Percentiles rank a stretch among this genome's conserved stretches.
These are phyloP conservation scores for Spilosoma lubricipeda DNA, from an alignment of 2,888 invertebrate genomes.

Conservation along the genomic window DNA sequence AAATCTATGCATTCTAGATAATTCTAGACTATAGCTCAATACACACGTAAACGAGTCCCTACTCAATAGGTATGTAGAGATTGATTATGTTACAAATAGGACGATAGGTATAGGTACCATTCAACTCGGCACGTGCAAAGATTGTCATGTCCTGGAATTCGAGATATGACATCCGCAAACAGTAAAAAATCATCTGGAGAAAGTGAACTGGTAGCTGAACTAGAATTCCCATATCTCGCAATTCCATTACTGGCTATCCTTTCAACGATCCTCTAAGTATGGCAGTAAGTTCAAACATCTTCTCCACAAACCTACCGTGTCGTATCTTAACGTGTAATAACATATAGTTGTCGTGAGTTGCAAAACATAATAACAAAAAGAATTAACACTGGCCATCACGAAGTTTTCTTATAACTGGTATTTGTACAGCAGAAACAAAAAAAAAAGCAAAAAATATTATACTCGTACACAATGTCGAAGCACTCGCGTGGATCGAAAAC, in stretches of 20 bases:
- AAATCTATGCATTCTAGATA: background rate
- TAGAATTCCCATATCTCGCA: background rate
- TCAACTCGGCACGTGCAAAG: too few species aligned
- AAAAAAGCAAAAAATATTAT: constrained; percentile 11
- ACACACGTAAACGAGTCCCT: background rate
- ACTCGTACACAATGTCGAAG: constrained; percentile 36
- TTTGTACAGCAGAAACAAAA: constrained; percentile 17
- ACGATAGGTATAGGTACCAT: background rate
- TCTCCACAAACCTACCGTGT: background rate
- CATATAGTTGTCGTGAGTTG: background rate
- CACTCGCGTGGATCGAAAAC: constrained; percentile 44
- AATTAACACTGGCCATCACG: constrained; percentile 25
- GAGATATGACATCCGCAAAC: too few species aligned
- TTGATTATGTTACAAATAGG: background rate
- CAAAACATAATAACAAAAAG: constrained; percentile 26
- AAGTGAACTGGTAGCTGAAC: background rate
- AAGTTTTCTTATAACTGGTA: constrained; percentile 27
- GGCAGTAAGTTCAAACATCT: background rate
- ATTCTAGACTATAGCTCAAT: background rate
- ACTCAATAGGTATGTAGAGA: background rate
- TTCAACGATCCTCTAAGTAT: background rate
- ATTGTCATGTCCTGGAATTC: too few species aligned
- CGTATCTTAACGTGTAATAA: background rate
- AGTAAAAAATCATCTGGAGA: background rate
- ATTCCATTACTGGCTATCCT: background rate